A percentile compares a stretch with the other conserved stretches of the same genome.
Evolutionary conservation across 2,113 vertebrate species (phyloP).

Genomic region (Chlorodrepanis virens): DNA sequence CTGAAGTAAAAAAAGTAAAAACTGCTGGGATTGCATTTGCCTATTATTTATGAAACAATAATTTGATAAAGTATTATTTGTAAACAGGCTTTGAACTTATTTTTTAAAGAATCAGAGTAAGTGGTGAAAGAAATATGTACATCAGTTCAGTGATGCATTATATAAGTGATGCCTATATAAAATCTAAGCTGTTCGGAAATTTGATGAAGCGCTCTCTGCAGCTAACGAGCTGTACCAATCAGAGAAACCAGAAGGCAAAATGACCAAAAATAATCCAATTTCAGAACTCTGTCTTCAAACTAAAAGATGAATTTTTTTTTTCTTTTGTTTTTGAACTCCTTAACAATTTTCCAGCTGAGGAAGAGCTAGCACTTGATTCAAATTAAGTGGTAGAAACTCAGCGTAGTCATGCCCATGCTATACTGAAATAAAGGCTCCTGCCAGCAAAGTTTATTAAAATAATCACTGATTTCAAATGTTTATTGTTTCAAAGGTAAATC

Average conservation of each 20-base stretch:
- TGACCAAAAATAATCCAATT: neutral
- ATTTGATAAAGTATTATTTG: neutral
- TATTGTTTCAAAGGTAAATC: neutral
- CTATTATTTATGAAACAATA: neutral
- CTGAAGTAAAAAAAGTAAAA: neutral
- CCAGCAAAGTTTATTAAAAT: neutral
- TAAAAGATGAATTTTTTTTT: neutral
- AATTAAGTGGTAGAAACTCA: neutral
- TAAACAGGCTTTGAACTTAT: neutral
- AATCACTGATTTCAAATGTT: neutral
- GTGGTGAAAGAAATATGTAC: neutral
- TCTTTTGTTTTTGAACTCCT: neutral
- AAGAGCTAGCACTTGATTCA: neutral
- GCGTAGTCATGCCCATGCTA: neutral
- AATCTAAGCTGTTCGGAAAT: neutral
- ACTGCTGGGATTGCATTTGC: accelerated
- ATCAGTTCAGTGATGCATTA: too few relatives aligned
- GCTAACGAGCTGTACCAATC: neutral
- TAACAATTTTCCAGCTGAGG: neutral
- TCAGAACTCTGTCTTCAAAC: neutral
- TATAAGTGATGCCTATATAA: neutral
- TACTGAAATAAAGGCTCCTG: neutral
- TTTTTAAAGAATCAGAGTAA: neutral
- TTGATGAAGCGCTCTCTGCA: neutral
- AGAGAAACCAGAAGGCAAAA: neutral